A percentile compares a stretch with the other conserved stretches of the same genome.
Conservation (phyloP, 2,797 vertebrate genomes). For the Eremophila alpestris region DNA sequence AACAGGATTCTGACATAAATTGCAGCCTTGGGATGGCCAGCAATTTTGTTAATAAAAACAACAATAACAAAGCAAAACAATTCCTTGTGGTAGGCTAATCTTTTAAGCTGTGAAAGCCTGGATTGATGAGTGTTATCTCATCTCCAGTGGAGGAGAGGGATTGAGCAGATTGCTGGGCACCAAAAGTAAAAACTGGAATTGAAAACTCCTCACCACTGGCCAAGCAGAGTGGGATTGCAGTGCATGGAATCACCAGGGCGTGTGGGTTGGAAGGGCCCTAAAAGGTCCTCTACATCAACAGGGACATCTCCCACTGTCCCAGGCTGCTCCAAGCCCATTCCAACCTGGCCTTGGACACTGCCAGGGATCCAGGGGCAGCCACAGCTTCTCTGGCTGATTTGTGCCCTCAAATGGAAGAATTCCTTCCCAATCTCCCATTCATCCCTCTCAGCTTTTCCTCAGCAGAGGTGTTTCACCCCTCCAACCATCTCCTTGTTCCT, state of each 20-base stretch:
- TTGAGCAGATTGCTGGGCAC: background rate
- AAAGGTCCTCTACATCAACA: background rate
- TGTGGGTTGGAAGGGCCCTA: background rate
- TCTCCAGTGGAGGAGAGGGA: background rate
- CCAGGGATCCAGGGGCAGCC: background rate
- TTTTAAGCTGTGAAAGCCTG: background rate
- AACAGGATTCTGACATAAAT: background rate
- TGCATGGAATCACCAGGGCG: rapidly evolving
- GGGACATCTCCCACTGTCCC: rapidly evolving
- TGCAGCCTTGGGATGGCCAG: background rate
- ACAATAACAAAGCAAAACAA: background rate
- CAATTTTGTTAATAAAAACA: background rate
- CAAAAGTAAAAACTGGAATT: background rate
- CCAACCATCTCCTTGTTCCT: background rate
- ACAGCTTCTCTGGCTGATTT: background rate
- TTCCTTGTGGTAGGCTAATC: background rate
- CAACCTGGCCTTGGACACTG: background rate
- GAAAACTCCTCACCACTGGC: background rate
- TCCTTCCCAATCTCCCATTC: background rate
- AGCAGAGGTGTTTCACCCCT: background rate
- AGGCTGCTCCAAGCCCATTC: background rate
- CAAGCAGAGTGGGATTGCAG: background rate
- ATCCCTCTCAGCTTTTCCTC: background rate
- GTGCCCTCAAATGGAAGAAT: background rate
- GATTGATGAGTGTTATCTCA: background rate